phyloP scores from a whole-genome alignment of 30 jellyfish, hydroid and myxozoan genomes.

The Cassiopea andromeda region DNA sequence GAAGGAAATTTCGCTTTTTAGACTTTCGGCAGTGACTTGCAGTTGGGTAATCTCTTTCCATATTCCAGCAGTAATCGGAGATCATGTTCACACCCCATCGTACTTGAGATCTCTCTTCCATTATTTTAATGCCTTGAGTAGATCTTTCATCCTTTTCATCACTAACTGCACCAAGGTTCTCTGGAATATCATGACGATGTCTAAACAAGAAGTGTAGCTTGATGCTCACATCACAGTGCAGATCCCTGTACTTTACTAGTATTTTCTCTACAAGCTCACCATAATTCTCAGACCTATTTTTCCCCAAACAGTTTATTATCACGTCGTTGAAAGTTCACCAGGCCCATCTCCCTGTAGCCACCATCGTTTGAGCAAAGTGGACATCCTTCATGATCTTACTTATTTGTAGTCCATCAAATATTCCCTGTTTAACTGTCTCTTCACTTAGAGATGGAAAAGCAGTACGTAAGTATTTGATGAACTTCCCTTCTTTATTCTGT shows the following conservation, averaged over 20 bases:
- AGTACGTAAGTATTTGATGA: slow-evolving; percentile 15
- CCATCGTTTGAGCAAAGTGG: slow-evolving; percentile 8
- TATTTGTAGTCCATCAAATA: slow-evolving; percentile 62
- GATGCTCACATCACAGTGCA: background rate
- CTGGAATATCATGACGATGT: background rate
- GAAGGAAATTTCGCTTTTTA: background rate
- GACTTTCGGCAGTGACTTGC: background rate
- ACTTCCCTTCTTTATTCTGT: slow-evolving; percentile 41
- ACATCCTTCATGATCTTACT: slow-evolving; percentile 66
- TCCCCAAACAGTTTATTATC: background rate
- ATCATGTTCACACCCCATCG: background rate
- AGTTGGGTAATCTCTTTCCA: background rate
- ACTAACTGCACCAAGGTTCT: background rate
- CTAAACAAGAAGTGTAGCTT: background rate
- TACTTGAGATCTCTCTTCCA: background rate
- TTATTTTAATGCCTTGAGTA: background rate
- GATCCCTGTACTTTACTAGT: background rate
- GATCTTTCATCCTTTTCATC: background rate
- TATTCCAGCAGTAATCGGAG: background rate
- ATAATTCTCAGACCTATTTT: background rate
- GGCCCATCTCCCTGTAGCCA: background rate
- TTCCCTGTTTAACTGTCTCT: slow-evolving; percentile 45
- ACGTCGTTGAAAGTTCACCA: background rate
- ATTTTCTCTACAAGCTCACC: background rate
- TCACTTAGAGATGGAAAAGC: slow-evolving; percentile 32